These are phyloP conservation scores for Labeo rohita DNA, from an alignment of 2,113 vertebrate genomes.

Conservation along the genomic window DNA sequence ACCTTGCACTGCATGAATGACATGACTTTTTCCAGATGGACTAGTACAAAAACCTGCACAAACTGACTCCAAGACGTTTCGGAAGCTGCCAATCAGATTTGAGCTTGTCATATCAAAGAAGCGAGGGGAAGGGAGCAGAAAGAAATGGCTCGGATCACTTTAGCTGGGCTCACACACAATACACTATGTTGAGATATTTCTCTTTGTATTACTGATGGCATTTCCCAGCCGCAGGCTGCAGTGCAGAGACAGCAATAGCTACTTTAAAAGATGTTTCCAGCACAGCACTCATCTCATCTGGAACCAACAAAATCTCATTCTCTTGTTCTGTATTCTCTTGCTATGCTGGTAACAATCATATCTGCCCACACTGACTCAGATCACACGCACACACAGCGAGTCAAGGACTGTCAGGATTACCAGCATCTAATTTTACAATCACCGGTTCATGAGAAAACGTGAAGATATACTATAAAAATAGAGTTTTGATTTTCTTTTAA, in stretches of 20 bases:
- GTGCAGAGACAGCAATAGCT: constrained; percentile 67
- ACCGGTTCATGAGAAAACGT: neutral
- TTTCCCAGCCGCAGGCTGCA: constrained; percentile 60
- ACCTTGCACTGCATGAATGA: neutral
- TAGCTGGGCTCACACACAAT: constrained; percentile 20
- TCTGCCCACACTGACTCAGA: constrained; percentile 34
- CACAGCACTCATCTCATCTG: constrained; percentile 66
- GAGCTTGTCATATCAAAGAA: neutral
- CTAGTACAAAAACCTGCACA: neutral
- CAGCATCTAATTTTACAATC: neutral
- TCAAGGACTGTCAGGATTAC: constrained; percentile 50
- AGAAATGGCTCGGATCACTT: constrained; percentile 56
- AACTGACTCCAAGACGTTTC: neutral
- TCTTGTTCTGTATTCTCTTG: constrained; percentile 60
- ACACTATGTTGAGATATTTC: constrained; percentile 59
- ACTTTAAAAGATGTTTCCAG: constrained; percentile 73
- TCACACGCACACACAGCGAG: constrained; percentile 30
- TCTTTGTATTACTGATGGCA: constrained; percentile 70
- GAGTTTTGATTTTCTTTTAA: neutral
- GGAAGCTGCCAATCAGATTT: constrained; percentile 1
- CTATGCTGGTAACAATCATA: constrained; percentile 52
- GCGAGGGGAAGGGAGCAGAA: constrained; percentile 22
- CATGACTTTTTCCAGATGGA: neutral
- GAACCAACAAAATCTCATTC: constrained; percentile 68
- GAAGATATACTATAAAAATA: neutral